Evolutionary conservation across 2,888 invertebrate genomes (phyloP).

Genomic region (Lycaena phlaeas): DNA sequence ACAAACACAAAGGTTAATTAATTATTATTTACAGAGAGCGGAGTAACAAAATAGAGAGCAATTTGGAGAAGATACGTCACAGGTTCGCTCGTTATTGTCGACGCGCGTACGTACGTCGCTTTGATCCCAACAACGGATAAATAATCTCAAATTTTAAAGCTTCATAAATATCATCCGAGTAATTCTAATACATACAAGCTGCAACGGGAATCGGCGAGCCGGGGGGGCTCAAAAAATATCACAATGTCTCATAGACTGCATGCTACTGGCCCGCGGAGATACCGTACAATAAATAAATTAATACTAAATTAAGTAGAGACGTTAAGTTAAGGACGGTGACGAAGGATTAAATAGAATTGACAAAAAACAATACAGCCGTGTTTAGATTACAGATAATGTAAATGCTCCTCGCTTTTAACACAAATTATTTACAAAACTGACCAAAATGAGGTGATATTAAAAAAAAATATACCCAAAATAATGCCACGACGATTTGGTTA

Average conservation of each 20-base stretch:
- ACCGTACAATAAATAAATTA: conserved; percentile 51
- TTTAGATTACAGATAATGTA: conserved; percentile 41
- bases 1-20: conserved; percentile 8
- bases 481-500: conserved; percentile 48
- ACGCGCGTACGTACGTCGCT: conserved; percentile 31
- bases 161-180: conserved; percentile 37
- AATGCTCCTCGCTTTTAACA: conserved; percentile 50
- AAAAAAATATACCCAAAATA: conserved; percentile 37
- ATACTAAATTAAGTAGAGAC: conserved; percentile 68
- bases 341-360: conserved; percentile 29
- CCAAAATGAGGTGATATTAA: conserved; percentile 56
- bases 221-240: conserved; percentile 45
- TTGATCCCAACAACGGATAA: conserved; percentile 52
- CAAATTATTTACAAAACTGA: conserved; percentile 45
- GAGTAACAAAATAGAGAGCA: conserved; percentile 47
- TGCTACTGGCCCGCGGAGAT: conserved; percentile 65
- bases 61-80: conserved; percentile 28
- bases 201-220: conserved; percentile 32
- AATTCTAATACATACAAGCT: conserved; percentile 27
- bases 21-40: conserved; percentile 46
- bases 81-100: conserved; percentile 48
- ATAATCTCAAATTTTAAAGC: conserved; percentile 71
- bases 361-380: conserved; percentile 49
- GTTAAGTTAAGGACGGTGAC: conserved; percentile 64
- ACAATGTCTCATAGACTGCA: conserved; percentile 69